Base-by-base conservation (phyloP, 1,140 invertebrate species). In the Condylostylus longicornis region DNA sequence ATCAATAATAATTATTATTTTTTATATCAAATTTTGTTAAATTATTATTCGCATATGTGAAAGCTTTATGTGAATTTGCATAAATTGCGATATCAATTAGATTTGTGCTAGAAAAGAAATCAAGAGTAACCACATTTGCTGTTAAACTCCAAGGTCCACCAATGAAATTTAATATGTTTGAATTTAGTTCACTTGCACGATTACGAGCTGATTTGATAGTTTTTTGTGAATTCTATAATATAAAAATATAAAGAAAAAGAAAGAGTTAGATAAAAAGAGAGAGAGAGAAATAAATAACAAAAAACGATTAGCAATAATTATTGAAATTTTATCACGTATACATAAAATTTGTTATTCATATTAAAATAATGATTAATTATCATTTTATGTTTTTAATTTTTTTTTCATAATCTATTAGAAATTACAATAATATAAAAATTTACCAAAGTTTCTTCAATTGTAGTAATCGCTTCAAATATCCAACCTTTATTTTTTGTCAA, bases 51-150 rank as follows among this genome's bases (percentile, higher is more conserved):
- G 39, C 38, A 14, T 44, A 37, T 0, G 46, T n/a, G 27, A 50
- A 58, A 2, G 48, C 49, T 28, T 58, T 59, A 28, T 54, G 48
- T 1, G 32, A 23, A 45, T 59, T 61, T 0, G 45, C 47, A 34
- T 55, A 42, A 15, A 71, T 61, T 12, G 70, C 64, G n/a, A 70
- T 53, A 40, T 70, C 63, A 14, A 75, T 60, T 2, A 75, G 47
- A 46, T 74, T 67, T n/a, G 67, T 71, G 10, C 69, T 68, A 9
- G 69, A 61, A 41, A 75, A 73, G 47, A 69, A 75, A 42, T 75
- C 73, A 37, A 65, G 61, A 2, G 72, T 62, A 0, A 74, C 61
- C 6, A 74, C 63, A 46, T 72, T 75, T 13, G 69, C 62, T 37
- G 62, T 63, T 3, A 59, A 37, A 49, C 66, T 68, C 62, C 66